Percentiles rank a stretch among this genome's conserved stretches.
Conservation (phyloP, 1,140 invertebrate species). For the Macrobrachium nipponense region DNA sequence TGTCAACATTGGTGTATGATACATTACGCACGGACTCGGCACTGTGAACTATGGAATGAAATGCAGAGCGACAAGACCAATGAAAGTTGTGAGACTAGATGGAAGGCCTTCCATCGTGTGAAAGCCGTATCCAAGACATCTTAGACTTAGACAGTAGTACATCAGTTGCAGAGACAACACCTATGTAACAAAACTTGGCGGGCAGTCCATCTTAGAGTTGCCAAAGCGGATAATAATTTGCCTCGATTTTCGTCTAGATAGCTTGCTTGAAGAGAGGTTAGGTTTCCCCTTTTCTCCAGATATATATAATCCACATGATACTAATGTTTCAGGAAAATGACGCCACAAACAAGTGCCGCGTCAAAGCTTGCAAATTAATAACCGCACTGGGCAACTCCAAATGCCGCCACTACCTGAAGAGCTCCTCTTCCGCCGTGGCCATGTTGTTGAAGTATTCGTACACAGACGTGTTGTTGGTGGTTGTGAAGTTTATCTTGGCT, state of each 20-base stretch:
- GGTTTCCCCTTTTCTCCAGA: too few species aligned
- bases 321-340: background rate
- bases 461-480: conserved; percentile 81
- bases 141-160: too few species aligned
- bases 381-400: background rate
- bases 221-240: too few species aligned
- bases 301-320: too few species aligned
- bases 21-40: too few species aligned
- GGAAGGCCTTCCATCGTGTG: background rate
- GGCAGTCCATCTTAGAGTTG: too few species aligned
- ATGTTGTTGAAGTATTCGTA: conserved; percentile 92
- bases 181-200: background rate
- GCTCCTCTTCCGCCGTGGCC: conserved; percentile 88
- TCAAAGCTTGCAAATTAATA: background rate
- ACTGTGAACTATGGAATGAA: too few species aligned
- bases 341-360: too few species aligned
- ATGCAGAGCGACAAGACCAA: too few species aligned
- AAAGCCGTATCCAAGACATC: background rate
- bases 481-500: conserved; percentile 92
- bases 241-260: too few species aligned
- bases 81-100: background rate
- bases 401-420: conserved; percentile 77
- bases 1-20: too few species aligned
- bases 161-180: background rate
- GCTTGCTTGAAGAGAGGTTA: too few species aligned